Evolutionary conservation across 2,888 invertebrate species (phyloP).

Genomic region (Cryptocephalus primarius): DNA sequence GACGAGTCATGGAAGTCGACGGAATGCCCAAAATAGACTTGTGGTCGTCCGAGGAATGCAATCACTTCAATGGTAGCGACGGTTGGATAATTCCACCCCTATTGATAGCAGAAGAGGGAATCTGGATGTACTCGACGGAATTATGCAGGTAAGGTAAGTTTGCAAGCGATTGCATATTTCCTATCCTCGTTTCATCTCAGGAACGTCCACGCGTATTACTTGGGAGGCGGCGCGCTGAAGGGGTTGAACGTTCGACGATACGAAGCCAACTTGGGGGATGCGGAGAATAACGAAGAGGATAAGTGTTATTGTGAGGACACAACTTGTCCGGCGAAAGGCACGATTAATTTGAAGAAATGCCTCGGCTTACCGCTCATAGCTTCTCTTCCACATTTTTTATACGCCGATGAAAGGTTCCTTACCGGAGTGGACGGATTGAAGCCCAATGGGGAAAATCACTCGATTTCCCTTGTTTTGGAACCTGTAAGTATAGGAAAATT

Average conservation of each 20-base stretch:
- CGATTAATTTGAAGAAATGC: conserved; percentile 58
- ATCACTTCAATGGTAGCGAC: conserved; percentile 67
- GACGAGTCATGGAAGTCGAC: conserved; percentile 58
- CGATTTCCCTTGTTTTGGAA: conserved; percentile 66
- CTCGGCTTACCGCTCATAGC: conserved; percentile 60
- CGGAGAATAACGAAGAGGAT: conserved; percentile 40
- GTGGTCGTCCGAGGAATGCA: conserved; percentile 63
- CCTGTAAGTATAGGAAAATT: conserved; percentile 43
- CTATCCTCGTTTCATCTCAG: conserved; percentile 29
- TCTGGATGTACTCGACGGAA: conserved; percentile 63
- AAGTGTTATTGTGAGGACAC: conserved; percentile 45
- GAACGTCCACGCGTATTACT: conserved; percentile 50
- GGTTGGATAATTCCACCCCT: conserved; percentile 81
- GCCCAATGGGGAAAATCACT: conserved; percentile 59
- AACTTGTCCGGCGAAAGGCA: conserved; percentile 58
- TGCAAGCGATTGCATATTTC: neutral
- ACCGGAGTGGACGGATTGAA: conserved; percentile 48
- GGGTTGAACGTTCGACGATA: conserved; percentile 59
- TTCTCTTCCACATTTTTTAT: conserved; percentile 69
- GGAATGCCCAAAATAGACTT: conserved; percentile 47
- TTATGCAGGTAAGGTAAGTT: conserved; percentile 52
- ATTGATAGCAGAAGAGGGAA: conserved; percentile 42
- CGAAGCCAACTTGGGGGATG: conserved; percentile 58
- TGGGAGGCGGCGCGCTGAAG: conserved; percentile 45
- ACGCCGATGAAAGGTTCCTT: conserved; percentile 40